phyloP scores from a whole-genome alignment of 2,113 vertebrate species.

The crab-eating macaque (Macaca fascicularis) region T2T-MFA8v1.1 NC_088390.1:63976501-63977000 shows the following conservation, averaged over 20 bases:
- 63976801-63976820: too few species aligned
- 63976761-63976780: too few species aligned
- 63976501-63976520: background rate
- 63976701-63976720: background rate
- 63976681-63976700: background rate
- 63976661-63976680: background rate
- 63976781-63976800: too few species aligned
- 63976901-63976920: too few species aligned
- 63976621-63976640: background rate
- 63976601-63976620: background rate
- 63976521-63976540: constrained; percentile 32
- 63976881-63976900: too few species aligned
- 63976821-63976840: too few species aligned
- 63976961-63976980: background rate
- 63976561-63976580: background rate
- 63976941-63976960: background rate
- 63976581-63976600: background rate
- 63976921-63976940: background rate
- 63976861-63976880: background rate
- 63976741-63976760: too few species aligned
- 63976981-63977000: background rate
- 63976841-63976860: too few species aligned
- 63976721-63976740: background rate
- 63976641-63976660: background rate
- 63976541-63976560: background rate